Base-by-base conservation (phyloP, 1,140 invertebrate species). In the Sitophilus oryzae region DNA sequence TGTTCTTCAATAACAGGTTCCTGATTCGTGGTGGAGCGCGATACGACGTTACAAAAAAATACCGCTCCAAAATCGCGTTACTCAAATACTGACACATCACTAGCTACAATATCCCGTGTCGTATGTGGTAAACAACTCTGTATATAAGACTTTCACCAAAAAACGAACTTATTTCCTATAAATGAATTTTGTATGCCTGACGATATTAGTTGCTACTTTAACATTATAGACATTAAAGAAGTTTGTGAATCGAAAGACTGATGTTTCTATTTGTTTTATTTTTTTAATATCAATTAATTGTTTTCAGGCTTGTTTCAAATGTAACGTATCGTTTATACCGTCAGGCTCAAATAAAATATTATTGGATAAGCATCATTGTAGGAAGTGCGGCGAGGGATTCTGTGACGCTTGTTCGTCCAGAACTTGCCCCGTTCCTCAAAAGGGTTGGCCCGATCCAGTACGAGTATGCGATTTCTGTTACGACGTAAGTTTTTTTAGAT, bases 341-440 rank as follows among this genome's bases (percentile, higher is more conserved):
- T 70, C 70, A 4, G 77, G 76, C 18, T 73, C 64, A 25, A 91
- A 55, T 34, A 41, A 20, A 42, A 48, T 55, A 14, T 36, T 23
- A 1, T 45, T 43, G 3, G 21, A 38, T 1, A 56, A 89, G 57
- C 89, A 91, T 66, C 89, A 91, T 62, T 92, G 89, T 66, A 80
- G 89, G 20, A 75, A 80, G 0, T 91, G 85, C 67, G 85, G 85
- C 15, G 77, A 87, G 68, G 84, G 85, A 34, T 83, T 89, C 63
- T 84, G 88, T 64, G 74, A 79, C 41, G 68, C 71, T 9, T 88
- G 85, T 65, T 85, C 82, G 1, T 78, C 76, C 1, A 76, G 76
- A 22, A 73, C 67, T 9, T 74, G 77, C 52, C 77, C 81, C 15
- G 84, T 88, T 19, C 84, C 84, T 4, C 69, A 74, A 3, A 74